Evolutionary conservation across 1,140 invertebrate genomes (phyloP).

Genomic region (Temnothorax nylanderi): DNA sequence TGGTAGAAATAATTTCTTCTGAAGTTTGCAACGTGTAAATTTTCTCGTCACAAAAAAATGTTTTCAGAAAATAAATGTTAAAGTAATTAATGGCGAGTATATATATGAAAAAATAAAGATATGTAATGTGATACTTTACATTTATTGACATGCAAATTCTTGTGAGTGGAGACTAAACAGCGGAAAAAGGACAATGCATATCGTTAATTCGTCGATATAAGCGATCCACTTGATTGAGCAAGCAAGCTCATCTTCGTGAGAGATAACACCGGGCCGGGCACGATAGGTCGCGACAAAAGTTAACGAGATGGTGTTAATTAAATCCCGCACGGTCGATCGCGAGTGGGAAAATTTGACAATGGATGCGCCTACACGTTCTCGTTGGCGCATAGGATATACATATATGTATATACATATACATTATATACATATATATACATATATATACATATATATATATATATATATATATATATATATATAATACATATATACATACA

Average conservation of each 20-base stretch:
- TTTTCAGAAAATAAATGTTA: not conserved
- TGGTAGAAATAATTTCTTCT: not conserved
- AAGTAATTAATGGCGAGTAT: not conserved
- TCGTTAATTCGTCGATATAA: slow-evolving; percentile 61
- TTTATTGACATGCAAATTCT: slow-evolving; percentile 21
- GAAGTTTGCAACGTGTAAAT: not conserved
- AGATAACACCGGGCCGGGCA: slow-evolving; percentile 51
- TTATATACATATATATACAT: not conserved
- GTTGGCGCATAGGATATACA: slow-evolving; percentile 2
- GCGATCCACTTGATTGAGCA: slow-evolving; percentile 46
- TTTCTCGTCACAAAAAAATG: not conserved
- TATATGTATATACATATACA: not conserved
- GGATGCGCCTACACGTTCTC: slow-evolving; percentile 14
- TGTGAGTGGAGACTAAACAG: not conserved
- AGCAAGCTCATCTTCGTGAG: slow-evolving; percentile 63
- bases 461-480: slow-evolving; percentile 20
- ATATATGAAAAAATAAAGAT: not conserved
- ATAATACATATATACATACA: not conserved
- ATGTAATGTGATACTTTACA: not conserved
- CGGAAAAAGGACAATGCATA: slow-evolving; percentile 27
- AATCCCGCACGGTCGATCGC: slow-evolving; percentile 68
- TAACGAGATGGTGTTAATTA: slow-evolving; percentile 76
- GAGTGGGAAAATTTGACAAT: slow-evolving; percentile 74
- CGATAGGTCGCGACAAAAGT: slow-evolving; percentile 68
- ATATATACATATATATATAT: slow-evolving; percentile 19